A percentile compares a stretch with the other conserved stretches of the same genome.
Evolutionary conservation across 2,797 vertebrate species (phyloP).

Genomic region (Mormyrus hasselquistii): DNA sequence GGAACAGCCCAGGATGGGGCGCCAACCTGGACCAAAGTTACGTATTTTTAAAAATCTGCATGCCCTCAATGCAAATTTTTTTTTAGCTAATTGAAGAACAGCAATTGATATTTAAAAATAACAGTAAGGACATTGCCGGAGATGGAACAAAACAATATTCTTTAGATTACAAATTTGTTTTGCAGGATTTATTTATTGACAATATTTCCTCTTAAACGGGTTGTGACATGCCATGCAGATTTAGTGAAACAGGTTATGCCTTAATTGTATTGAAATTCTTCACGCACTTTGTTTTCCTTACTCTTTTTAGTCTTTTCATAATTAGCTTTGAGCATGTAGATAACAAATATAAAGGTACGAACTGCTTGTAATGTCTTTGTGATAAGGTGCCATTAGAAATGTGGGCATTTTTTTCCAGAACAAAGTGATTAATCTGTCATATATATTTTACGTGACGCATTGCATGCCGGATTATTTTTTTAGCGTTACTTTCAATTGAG

Average conservation of each 20-base stretch:
- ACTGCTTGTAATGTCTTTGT: neutral
- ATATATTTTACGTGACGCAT: neutral
- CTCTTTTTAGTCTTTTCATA: neutral
- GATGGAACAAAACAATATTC: neutral
- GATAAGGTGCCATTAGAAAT: neutral
- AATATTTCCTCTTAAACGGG: neutral
- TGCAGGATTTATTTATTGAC: neutral
- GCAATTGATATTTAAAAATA: neutral
- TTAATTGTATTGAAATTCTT: neutral
- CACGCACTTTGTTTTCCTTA: neutral
- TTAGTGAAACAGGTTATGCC: neutral
- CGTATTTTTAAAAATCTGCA: neutral
- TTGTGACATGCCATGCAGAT: neutral
- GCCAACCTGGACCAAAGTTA: neutral
- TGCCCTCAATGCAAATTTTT: neutral
- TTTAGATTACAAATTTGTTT: neutral
- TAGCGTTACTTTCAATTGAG: neutral
- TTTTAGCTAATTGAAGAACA: neutral
- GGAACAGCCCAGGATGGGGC: neutral
- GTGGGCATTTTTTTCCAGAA: neutral
- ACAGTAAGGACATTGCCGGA: neutral
- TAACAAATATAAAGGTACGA: neutral
- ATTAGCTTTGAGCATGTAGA: neutral
- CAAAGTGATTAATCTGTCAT: neutral
- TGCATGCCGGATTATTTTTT: neutral